Base-by-base conservation (phyloP, 2,797 vertebrate genomes). In the Merluccius polli region DNA sequence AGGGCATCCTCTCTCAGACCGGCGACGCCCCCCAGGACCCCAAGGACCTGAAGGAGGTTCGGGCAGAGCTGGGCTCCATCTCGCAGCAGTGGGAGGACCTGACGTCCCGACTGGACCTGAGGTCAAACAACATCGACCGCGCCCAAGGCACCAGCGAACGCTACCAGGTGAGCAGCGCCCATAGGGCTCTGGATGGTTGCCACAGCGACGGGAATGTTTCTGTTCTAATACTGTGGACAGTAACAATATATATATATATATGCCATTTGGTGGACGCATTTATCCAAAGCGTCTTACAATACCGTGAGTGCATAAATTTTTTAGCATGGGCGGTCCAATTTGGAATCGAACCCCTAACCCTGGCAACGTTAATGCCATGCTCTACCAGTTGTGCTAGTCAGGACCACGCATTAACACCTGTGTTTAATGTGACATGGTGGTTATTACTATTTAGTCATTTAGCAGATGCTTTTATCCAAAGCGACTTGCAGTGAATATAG, bases 41-140 rank as follows among this genome's bases (percentile, higher is more conserved):
- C 75, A 91, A 94, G 35, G 87, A 95, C 92, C 84, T 93, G 87
- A 77, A 85, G 8, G 93, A 97, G 82, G 95, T 99, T 77, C 92
- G 41, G 69, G 91, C 94, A 0, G 95, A 98, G 77, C 95, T 98
- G 89, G 92, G 90, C 84, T 93, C 93, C 76, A 89, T 99, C 84
- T 95, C 95, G 52, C 89, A 88, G 85, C 97, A 97, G 85, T 99
- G 98, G 98, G 92, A 94, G 0, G 94, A 95, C 70, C 92, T 99
- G 24, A 99, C 91, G 0, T 91, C 91, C 41, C 92, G 93, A 35
- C 94, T 99, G 80, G 94, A 92, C 35, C 95, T 92, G 78, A 95
- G 98, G 82, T 96, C 96, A 0, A 92, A 88, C 85, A 92, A 97
- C 84, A 99, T 99, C 7, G 96, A 97, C 87, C 95, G 95, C 81